Evolutionary conservation across 2,797 vertebrate species (phyloP), one percentile per base, ranked within the genome.

Genomic region (Acanthis flammea): DNA sequence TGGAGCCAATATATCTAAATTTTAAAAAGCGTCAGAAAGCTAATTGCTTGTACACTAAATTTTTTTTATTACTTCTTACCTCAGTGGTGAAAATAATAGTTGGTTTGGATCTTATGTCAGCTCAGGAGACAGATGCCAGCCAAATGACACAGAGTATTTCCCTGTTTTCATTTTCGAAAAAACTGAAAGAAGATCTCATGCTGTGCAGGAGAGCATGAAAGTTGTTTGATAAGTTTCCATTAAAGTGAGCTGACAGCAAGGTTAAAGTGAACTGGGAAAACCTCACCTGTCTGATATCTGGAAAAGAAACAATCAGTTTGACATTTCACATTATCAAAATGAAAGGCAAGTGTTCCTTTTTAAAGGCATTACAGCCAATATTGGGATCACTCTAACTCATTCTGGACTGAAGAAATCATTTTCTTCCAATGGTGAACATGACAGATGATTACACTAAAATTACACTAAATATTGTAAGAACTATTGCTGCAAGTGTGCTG

Each of bases 161-260:
- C 60, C 4, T 33, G n/a, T 71, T 93, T 95, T 92, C 47, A 72
- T 86, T 93, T 83, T 31, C 90, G 27, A 27, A 83, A 83, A 89
- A 87, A 72, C 45, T 61, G 57, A 89, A 93, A 55, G 72, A 86
- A 73, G 31, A 75, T 68, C 88, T 55, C 82, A 91, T 65, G 15
- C 60, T 92, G 63, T 70, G 42, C 45, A 92, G 54, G 33, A 91
- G 7, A 78, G 24, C 66, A 75, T 95, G 57, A 88, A 88, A 68
- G 93, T 58, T 92, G 45, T 91, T 95, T 92, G 54, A 91, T 92
- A 82, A 91, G 42, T 89, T 92, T 89, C 78, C 82, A 86, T 93
- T 94, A 93, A 94, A 95, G 22, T 82, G 44, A 95, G 22, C 17
- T 92, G 81, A 88, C 39, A 91, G 48, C 63, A 96, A 92, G 67